Evolutionary conservation across 1,140 invertebrate genomes (phyloP).

Genomic region (Argopecten irradians): DNA sequence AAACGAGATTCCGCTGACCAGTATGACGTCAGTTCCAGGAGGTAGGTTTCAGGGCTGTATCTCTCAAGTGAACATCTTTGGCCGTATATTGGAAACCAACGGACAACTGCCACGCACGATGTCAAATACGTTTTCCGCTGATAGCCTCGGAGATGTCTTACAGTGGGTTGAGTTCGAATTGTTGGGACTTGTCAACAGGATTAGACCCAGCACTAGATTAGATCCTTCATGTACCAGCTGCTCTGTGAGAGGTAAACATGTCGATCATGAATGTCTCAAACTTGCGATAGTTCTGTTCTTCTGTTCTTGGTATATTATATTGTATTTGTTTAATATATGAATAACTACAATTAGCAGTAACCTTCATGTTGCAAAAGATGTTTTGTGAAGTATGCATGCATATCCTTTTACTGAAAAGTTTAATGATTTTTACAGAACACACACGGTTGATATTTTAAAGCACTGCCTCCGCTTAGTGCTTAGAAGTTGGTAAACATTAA

Average conservation of each 20-base stretch:
- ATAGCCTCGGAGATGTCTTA: background rate
- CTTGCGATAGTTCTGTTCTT: too few relatives aligned
- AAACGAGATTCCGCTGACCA: background rate
- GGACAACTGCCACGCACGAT: background rate
- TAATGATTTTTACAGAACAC: too few relatives aligned
- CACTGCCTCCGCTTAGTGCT: too few relatives aligned
- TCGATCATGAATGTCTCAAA: too few relatives aligned
- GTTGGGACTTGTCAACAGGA: background rate
- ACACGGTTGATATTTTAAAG: too few relatives aligned
- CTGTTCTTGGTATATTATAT: too few relatives aligned
- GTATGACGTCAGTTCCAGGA: background rate
- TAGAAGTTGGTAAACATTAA: too few relatives aligned
- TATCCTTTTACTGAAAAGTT: too few relatives aligned
- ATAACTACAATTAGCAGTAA: too few relatives aligned
- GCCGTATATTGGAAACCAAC: background rate
- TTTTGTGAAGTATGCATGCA: too few relatives aligned
- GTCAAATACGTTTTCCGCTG: background rate
- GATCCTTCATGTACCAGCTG: background rate
- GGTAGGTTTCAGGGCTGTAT: background rate
- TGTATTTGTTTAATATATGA: too few relatives aligned
- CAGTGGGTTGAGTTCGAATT: constrained; percentile 25
- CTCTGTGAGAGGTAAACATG: background rate
- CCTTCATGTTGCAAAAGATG: too few relatives aligned
- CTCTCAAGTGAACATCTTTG: constrained; percentile 21
- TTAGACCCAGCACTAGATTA: background rate